phyloP scores from a whole-genome alignment of 2,113 vertebrate genomes.

The Apeltes quadracus region DNA sequence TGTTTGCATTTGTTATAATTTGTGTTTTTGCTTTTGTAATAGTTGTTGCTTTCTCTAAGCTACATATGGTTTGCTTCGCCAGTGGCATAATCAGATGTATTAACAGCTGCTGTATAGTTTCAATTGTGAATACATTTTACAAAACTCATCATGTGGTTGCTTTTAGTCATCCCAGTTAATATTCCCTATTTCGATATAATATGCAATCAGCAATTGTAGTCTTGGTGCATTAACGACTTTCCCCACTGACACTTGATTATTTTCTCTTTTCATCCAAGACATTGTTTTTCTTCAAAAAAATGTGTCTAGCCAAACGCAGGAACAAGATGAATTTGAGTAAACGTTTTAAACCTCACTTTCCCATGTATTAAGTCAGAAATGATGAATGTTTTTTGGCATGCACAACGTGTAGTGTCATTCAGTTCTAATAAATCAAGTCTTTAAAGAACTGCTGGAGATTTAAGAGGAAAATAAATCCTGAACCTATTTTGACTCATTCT shows the following conservation, averaged over 20 bases:
- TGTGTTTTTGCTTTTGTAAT: constrained; percentile 48
- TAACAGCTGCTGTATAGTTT: constrained; percentile 26
- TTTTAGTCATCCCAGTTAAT: neutral
- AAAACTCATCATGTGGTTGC: constrained; percentile 4
- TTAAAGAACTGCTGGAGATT: constrained; percentile 27
- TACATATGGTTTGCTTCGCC: constrained; percentile 43
- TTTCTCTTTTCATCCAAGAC: constrained; percentile 6
- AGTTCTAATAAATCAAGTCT: constrained; percentile 42
- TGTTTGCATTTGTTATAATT: constrained; percentile 41
- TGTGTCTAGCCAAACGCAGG: constrained; percentile 25
- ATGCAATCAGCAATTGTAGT: too few relatives aligned
- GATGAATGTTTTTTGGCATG: constrained; percentile 43
- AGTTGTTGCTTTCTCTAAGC: constrained; percentile 20
- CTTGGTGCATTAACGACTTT: neutral
- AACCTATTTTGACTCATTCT: constrained; percentile 34
- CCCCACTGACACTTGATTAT: neutral
- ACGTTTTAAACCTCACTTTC: constrained; percentile 23
- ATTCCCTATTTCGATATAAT: too few relatives aligned
- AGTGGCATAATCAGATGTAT: constrained; percentile 33
- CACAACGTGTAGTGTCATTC: constrained; percentile 11
- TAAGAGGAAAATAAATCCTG: constrained; percentile 35
- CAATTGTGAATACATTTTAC: constrained; percentile 58
- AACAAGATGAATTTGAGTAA: constrained; percentile 35
- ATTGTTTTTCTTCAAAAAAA: constrained; percentile 23
- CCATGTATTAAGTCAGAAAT: constrained; percentile 20